Evolutionary conservation across 2,113 vertebrate genomes (phyloP).

Genomic region (Melanostigma gelatinosum): DNA sequence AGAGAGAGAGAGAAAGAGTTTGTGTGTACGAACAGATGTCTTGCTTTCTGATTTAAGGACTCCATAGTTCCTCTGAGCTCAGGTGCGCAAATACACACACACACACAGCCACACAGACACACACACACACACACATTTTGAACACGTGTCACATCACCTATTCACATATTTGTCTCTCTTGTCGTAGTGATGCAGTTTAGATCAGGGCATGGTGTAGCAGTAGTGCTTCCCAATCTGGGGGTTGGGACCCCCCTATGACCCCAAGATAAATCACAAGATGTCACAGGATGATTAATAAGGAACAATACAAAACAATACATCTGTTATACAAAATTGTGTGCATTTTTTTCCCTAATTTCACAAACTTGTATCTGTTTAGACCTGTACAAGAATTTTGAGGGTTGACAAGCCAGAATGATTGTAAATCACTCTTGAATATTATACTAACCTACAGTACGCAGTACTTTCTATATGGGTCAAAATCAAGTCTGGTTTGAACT

Average conservation of each 20-base stretch:
- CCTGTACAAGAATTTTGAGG: background rate
- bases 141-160: background rate
- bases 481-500: slow-evolving; percentile 36
- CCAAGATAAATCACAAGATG: background rate
- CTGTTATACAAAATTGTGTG: background rate
- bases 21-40: slow-evolving; percentile 23
- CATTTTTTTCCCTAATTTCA: too few relatives aligned
- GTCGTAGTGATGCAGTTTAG: background rate
- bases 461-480: slow-evolving; percentile 27
- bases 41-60: slow-evolving; percentile 36
- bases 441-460: slow-evolving; percentile 9
- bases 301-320: background rate
- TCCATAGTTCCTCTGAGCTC: slow-evolving; percentile 20
- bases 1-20: too few relatives aligned
- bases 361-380: too few relatives aligned
- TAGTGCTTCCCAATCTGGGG: background rate
- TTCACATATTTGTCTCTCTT: background rate
- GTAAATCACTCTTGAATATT: background rate
- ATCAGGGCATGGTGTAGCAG: slow-evolving; percentile 2
- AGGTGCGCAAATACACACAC: background rate
- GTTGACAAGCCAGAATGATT: slow-evolving; percentile 14
- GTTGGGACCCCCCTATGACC: background rate
- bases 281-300: background rate
- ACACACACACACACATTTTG: background rate
- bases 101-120: background rate